Evolutionary conservation across 23 tunicate genomes (phyloP).

Genomic region (Clavelina lepadiformis): DNA sequence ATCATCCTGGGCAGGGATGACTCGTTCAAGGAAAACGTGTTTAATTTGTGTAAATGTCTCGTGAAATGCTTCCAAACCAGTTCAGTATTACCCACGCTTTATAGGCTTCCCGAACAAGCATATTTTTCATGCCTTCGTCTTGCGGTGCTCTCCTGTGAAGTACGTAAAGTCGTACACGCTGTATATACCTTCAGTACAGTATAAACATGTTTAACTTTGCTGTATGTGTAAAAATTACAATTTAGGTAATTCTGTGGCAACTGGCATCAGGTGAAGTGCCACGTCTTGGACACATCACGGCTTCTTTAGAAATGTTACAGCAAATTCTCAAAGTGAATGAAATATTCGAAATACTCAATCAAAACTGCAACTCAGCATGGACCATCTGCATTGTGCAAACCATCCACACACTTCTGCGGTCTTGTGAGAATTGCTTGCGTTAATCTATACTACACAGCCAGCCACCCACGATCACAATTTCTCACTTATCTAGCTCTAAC

Average conservation of each 20-base stretch:
- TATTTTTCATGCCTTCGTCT: constrained; percentile 6
- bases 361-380: not conserved
- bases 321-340: constrained; percentile 16
- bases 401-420: not conserved
- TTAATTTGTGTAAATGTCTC: not conserved
- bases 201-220: not conserved
- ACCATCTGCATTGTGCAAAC: constrained; percentile 3
- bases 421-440: no score
- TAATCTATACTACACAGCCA: no score
- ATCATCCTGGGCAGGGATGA: no score
- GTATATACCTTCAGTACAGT: not conserved
- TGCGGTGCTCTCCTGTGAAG: constrained; percentile 17
- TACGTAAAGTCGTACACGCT: constrained; percentile 4
- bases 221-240: not conserved
- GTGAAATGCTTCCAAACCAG: constrained; percentile 6
- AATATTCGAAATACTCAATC: not conserved
- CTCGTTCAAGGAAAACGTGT: no score
- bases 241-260: no score
- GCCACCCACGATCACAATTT: no score
- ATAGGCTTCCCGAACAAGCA: not conserved
- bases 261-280: constrained; percentile 18
- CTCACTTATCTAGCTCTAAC: no score
- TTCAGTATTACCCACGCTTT: not conserved
- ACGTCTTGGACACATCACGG: not conserved
- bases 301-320: constrained; percentile 42